Conservation (phyloP, 2,888 invertebrate species). For the Nowickia ferox region DNA sequence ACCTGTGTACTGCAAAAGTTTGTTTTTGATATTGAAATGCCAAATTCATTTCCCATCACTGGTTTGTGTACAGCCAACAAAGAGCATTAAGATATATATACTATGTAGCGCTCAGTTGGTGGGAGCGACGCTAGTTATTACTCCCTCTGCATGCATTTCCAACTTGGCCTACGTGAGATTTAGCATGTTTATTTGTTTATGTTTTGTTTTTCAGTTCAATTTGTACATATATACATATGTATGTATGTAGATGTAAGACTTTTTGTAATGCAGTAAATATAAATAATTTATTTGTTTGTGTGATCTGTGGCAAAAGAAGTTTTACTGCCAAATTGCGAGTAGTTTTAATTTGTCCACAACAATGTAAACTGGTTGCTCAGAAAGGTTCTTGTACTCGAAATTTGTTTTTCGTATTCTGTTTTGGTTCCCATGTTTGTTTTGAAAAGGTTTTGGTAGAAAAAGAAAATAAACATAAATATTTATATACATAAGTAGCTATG, state of each 20-base stretch:
- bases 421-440: conserved; percentile 63
- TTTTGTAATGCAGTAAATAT: conserved; percentile 20
- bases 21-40: too few relatives aligned
- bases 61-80: conserved; percentile 42
- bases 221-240: not conserved
- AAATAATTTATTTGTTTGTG: not conserved
- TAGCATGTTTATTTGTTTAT: conserved; percentile 49
- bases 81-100: not conserved
- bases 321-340: not conserved
- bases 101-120: conserved; percentile 5
- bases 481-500: conserved; percentile 14
- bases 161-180: conserved; percentile 61
- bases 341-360: not conserved
- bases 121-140: not conserved
- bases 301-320: not conserved
- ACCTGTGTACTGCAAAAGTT: too few relatives aligned
- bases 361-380: conserved; percentile 34
- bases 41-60: too few relatives aligned
- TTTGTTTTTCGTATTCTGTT: conserved; percentile 61
- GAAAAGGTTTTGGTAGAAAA: not conserved
- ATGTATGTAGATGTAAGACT: not conserved
- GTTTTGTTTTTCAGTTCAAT: conserved; percentile 18
- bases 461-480: not conserved
- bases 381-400: not conserved
- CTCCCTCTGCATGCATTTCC: conserved; percentile 26